Conservation (phyloP, 2,797 vertebrate species). For the Fratercula arctica region DNA sequence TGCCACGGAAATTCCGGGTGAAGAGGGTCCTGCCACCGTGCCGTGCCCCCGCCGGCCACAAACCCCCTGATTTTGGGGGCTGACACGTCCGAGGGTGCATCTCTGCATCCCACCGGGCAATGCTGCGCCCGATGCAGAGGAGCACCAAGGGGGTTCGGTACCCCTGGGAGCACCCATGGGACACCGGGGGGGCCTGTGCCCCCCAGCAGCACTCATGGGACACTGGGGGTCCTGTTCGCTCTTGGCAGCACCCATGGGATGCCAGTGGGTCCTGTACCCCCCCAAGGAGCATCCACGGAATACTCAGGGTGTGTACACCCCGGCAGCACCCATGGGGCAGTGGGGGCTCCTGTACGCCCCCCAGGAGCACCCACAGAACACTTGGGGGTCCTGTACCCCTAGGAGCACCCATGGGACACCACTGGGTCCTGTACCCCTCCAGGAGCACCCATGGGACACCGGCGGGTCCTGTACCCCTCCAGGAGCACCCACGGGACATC, state of each 20-base stretch:
- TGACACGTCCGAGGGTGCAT: neutral
- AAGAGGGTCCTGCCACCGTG: too few species aligned
- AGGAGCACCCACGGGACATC: neutral
- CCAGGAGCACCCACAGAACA: neutral
- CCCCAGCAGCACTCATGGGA: neutral
- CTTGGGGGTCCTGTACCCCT: neutral
- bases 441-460: neutral
- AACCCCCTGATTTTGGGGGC: neutral
- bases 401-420: neutral
- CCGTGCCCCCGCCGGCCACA: fast-evolving
- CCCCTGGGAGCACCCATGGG: neutral
- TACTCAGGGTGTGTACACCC: too few species aligned
- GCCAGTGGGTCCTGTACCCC: neutral
- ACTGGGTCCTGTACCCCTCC: neutral
- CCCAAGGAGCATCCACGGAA: neutral
- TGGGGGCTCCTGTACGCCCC: neutral
- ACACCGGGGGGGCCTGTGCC: too few species aligned
- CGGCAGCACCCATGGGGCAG: neutral
- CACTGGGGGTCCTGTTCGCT: neutral
- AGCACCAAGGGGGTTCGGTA: neutral
- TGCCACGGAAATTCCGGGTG: neutral
- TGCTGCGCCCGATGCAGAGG: fast-evolving
- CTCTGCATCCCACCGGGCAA: neutral
- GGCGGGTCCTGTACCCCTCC: too few species aligned
- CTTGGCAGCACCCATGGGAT: neutral